Base-by-base conservation (phyloP, 2,888 invertebrate species). In the Seira musarum region DNA sequence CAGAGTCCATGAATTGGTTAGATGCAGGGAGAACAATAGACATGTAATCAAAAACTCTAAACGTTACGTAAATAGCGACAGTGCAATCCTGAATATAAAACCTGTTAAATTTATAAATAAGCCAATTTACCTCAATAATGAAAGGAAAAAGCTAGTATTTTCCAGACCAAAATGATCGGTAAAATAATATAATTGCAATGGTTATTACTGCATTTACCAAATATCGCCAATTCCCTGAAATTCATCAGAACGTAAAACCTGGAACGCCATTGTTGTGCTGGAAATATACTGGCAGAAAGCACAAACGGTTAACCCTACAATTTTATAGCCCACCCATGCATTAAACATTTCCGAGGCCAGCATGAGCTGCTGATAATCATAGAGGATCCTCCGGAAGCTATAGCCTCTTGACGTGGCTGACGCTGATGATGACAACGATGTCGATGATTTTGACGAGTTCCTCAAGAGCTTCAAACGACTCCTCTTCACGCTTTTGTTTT, bases 201-300 rank as follows among this genome's bases (percentile, higher is more conserved):
- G n/a, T n/a, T n/a, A n/a, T n/a, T n/a, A n/a, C n/a, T n/a, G n/a
- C 24, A 64, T 2, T 19, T 74, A 76, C 76, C 76, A 76, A 40
- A 76, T 76, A 19, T 76, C 76, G 8, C 64, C 49, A 1, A 81
- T 53, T 1, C 67, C 72, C 1, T 76, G 76, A n/a, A n/a, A n/a
- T 22, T 70, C 67, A 15, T 76, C 76, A 5, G 76, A 5, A 76
- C 30, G 66, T 19, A 81, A 21, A 3, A 81, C 49, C 13, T 81
- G 81, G 13, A 81, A 61, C 1, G 76, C 76, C 68, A 76, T 67
- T 8, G 63, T 67, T 1, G 70, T 70, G 22, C 70, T 68, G 2
- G 72, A 77, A 40, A 81, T 81, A 40, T 73, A 81, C 69, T 81
- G 81, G 17, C 81, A 81, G 69, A 67, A 81, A 13, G 66, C 81